phyloP scores from a whole-genome alignment of 2,888 invertebrate species.

The Cerastis leucographa region DNA sequence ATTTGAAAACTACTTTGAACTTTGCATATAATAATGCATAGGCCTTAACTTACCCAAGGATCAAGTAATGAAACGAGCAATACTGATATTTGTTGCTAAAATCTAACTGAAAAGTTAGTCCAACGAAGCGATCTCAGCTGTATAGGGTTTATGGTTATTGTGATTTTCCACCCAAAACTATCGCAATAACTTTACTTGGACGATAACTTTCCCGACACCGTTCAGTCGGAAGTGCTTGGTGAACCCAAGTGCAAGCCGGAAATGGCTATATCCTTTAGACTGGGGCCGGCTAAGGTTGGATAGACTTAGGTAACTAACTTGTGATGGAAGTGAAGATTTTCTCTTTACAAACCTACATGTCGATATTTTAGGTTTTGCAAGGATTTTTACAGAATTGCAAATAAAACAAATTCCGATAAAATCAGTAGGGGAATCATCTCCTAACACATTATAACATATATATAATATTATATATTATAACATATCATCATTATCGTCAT shows the following conservation, averaged over 20 bases:
- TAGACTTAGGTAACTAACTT: neutral
- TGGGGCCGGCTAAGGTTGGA: slow-evolving; percentile 4
- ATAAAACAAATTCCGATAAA: neutral
- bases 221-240: slow-evolving; percentile 36
- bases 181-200: slow-evolving; percentile 48
- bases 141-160: slow-evolving; percentile 14
- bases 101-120: neutral
- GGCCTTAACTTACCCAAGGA: neutral
- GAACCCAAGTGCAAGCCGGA: slow-evolving; percentile 36
- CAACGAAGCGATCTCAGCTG: slow-evolving; percentile 6
- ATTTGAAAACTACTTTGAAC: neutral
- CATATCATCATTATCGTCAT: too few relatives aligned
- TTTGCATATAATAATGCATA: neutral
- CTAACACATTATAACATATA: too few relatives aligned
- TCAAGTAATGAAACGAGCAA: neutral
- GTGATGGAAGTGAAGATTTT: neutral
- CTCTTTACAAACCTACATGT: too few relatives aligned
- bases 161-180: slow-evolving; percentile 38
- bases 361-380: neutral
- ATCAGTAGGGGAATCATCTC: neutral
- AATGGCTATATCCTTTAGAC: slow-evolving; percentile 31
- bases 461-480: too few relatives aligned
- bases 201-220: slow-evolving; percentile 37
- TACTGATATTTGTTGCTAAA: neutral
- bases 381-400: neutral